Percentiles rank a stretch among this genome's conserved stretches.
phyloP scores from a whole-genome alignment of 2,113 vertebrate species.

The Progne subis region DNA sequence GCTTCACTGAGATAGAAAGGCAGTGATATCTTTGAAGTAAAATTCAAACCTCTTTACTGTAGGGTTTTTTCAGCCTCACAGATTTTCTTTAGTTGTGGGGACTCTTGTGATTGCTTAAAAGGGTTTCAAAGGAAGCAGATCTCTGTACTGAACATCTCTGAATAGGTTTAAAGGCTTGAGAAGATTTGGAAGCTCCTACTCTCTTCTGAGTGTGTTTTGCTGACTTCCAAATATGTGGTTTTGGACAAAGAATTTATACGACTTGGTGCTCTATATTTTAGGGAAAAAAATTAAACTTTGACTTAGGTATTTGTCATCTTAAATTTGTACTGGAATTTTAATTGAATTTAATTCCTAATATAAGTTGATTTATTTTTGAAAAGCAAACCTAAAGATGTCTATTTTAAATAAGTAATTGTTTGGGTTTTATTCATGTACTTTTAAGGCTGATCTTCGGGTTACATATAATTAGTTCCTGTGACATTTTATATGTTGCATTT shows the following conservation, averaged over 20 bases:
- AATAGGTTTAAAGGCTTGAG: not conserved
- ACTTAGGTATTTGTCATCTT: not conserved
- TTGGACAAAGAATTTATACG: not conserved
- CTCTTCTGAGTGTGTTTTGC: not conserved
- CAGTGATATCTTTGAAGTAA: not conserved
- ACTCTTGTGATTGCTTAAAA: not conserved
- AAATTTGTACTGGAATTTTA: not conserved
- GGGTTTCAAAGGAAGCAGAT: not conserved
- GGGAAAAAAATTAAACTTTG: fast-evolving
- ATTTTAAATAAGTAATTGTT: not conserved
- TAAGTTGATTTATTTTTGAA: not conserved
- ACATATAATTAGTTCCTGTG: not conserved
- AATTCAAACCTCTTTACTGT: not conserved
- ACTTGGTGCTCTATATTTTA: not conserved
- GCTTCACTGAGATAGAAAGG: not conserved
- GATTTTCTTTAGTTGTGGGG: not conserved
- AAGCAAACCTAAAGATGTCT: not conserved
- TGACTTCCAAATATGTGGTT: not conserved
- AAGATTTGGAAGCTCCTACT: not conserved
- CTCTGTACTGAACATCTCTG: not conserved
- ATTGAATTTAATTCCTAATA: not conserved
- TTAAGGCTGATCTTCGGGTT: not conserved
- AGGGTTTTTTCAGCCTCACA: not conserved
- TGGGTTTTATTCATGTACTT: not conserved
- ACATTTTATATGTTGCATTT: not conserved